Evolutionary conservation across 2,113 vertebrate genomes (phyloP).

Genomic region (Jaculus jaculus): DNA sequence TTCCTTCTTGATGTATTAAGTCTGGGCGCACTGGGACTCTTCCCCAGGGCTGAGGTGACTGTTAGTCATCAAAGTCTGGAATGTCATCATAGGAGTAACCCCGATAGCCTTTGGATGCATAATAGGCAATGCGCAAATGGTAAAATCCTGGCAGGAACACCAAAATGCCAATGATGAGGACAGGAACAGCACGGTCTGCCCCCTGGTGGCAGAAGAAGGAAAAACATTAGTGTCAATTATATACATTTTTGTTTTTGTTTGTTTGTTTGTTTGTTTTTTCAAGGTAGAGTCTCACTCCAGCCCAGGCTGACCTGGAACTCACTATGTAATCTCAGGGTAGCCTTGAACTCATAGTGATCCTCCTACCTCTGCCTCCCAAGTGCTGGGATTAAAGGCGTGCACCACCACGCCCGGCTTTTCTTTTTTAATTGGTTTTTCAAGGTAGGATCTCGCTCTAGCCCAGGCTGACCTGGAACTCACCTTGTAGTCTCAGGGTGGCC

Average conservation of each 20-base stretch:
- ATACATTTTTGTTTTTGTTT: not conserved
- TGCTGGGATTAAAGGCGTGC: too few species aligned
- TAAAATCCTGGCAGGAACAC: constrained; percentile 98
- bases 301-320: too few species aligned
- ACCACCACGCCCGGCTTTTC: too few species aligned
- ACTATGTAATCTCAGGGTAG: too few species aligned
- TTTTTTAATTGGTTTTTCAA: too few species aligned
- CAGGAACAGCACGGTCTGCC: constrained; percentile 92
- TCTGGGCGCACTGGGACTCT: not conserved
- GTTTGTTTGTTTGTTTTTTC: too few species aligned
- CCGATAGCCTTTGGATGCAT: constrained; percentile 94
- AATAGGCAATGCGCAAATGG: constrained; percentile 97
- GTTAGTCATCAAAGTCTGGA: constrained; percentile 96
- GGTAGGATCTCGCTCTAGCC: too few species aligned
- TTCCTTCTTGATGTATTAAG: not conserved
- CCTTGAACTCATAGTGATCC: too few species aligned
- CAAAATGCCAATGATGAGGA: constrained; percentile 96
- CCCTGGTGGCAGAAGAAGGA: constrained; percentile 85
- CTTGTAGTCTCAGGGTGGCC: too few species aligned
- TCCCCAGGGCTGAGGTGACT: not conserved
- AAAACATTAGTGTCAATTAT: constrained; percentile 42
- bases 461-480: too few species aligned
- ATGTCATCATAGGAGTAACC: constrained; percentile 99
- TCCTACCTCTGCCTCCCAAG: too few species aligned
- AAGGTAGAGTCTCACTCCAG: too few species aligned